Evolutionary conservation across 2,113 vertebrate genomes (phyloP), one percentile per base, ranked within the genome.

Genomic region (Ptilonorhynchus violaceus): DNA sequence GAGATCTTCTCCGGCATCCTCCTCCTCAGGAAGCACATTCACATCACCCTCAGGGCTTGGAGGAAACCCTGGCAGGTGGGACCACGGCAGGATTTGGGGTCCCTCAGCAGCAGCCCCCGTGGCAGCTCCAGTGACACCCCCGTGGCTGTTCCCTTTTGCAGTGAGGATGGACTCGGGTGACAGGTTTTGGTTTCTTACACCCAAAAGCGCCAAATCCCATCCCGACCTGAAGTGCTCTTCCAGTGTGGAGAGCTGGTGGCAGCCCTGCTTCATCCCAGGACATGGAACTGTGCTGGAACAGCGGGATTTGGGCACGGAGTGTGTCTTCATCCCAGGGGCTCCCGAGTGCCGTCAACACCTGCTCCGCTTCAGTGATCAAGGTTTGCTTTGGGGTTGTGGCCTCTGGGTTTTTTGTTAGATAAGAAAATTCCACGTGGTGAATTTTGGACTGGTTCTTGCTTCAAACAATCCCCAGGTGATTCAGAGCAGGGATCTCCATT

Each of bases 41-140:
- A 24, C 31, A 23, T 86, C 2, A 0, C 0, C 1, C 50, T 31
- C 35, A 66, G 37, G n/a, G 10, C n/a, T 50, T 1, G 2, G 76
- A 56, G 50, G 37, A 78, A 37, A 21, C 47, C 35, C 60, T 69
- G 58, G 41, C 66, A 78, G 9, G 44, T 25, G 52, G n/a, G 49
- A 62, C 28, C 2, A 3, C 24, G 39, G 70, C 22, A 72, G 35
- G 50, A 46, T 86, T 68, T 74, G 35, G n/a, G 31, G 56, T 23
- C 39, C 23, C 17, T 25, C 31, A 6, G 37, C 62, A 93, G 39
- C 75, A 52, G 76, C 25, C 22, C n/a, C 58, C 39, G 46, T 0
- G 0, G 50, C 63, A 85, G 42, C 47, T 76, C 58, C 47, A 42
- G 41, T 0, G 1, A 9, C 0, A 2, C 10, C 30, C 13, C 41